A percentile compares a stretch with the other conserved stretches of the same genome.
phyloP scores from a whole-genome alignment of 1,140 invertebrate species.

The Danaus plexippus region DNA sequence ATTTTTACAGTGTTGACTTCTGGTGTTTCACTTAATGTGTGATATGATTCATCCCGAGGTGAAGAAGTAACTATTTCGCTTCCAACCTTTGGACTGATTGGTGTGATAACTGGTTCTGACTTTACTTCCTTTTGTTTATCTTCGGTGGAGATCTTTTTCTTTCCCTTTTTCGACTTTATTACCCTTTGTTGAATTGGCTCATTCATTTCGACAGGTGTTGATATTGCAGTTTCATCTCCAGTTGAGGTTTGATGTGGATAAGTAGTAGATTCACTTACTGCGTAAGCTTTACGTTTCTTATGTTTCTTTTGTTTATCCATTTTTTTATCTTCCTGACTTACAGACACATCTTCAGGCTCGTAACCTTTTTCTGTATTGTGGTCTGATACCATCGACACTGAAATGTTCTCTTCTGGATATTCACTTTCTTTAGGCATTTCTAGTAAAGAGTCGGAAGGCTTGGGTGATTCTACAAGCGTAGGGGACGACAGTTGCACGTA shows the following conservation, averaged over 20 bases:
- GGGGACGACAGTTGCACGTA: conserved; percentile 53
- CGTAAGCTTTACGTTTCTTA: conserved; percentile 48
- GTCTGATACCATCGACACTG: conserved; percentile 44
- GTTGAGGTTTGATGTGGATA: conserved; percentile 52
- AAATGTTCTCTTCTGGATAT: conserved; percentile 21
- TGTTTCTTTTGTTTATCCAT: conserved; percentile 46
- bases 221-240: conserved; percentile 39
- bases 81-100: conserved; percentile 40
- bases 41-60: conserved; percentile 70
- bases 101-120: conserved; percentile 23
- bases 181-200: conserved; percentile 37
- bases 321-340: conserved; percentile 32
- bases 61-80: conserved; percentile 47
- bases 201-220: conserved; percentile 36
- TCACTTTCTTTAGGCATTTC: conserved; percentile 17
- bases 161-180: conserved; percentile 39
- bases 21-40: conserved; percentile 73
- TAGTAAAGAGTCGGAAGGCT: conserved; percentile 41
- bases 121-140: conserved; percentile 16
- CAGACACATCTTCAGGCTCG: conserved; percentile 60
- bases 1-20: conserved; percentile 74
- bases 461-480: conserved; percentile 45
- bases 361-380: conserved; percentile 52
- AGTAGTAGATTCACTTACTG: conserved; percentile 48
- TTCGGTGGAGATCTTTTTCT: conserved; percentile 30